Evolutionary conservation across 1,140 invertebrate genomes (phyloP), one percentile per base, ranked within the genome.

Genomic region (Aphidius gifuensis): DNA sequence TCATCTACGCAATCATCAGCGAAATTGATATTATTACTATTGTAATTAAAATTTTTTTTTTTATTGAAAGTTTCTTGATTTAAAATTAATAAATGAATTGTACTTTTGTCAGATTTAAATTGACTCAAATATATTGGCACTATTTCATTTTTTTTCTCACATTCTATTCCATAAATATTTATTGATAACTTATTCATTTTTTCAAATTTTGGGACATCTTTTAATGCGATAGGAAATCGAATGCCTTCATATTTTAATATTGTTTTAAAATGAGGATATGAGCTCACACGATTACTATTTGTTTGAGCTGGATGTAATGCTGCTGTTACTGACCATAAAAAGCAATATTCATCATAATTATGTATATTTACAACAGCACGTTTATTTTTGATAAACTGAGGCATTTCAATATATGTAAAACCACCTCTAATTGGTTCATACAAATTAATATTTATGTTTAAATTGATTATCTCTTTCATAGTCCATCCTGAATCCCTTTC

Each of bases 401-500:
- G 63, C 57, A 68, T 51, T 9, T 60, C 40, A 21, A 51, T 49
- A 50, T 47, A 69, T 6, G 67, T 68, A 4, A 40, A 65, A 9
- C 67, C 64, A 11, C 9, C 67, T 43, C 9, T 9, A 5, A 68
- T n/a, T n/a, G 69, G 66, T 16, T 32, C 53, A 58, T 68, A 67
- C 55, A 60, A 38, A 47, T 66, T 71, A 5, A 69, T 68, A 46
- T 65, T 65, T 7, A 71, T 32, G 4, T 16, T 9, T 40, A 67
- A 56, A 59, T 71, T 64, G 7, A 65, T 58, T 8, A 68, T 65
- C 62, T 67, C 64, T 40, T 11, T 50, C 45, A 67, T 47, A 21
- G 58, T 50, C 66, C 66, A 68, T 1, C 63, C 68, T 9, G 67
- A 68, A 39, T 66, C 60, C 16, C 39, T 55, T 53, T 66, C 59